Percentiles rank a stretch among this genome's conserved stretches.
Conservation (phyloP, 2,797 vertebrate species). For the Jordanella pulchra region DNA sequence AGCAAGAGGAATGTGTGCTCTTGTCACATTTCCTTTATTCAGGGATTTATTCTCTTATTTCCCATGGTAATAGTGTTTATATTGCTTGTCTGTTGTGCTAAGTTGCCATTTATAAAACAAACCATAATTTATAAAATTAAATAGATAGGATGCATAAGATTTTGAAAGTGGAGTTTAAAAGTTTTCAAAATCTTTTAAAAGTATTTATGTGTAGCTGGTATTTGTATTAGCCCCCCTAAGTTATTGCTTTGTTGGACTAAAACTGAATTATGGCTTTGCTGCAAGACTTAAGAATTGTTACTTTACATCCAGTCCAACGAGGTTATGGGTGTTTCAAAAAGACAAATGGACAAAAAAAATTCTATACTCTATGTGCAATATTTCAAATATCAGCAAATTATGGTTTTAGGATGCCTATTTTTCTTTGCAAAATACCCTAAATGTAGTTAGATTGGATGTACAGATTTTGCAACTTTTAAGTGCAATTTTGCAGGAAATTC, state of each 20-base stretch:
- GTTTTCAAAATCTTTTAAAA: background rate
- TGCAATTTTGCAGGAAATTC: too few species aligned
- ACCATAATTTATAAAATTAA: constrained; percentile 3
- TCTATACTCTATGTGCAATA: too few species aligned
- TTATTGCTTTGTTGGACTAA: background rate
- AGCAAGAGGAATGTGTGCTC: constrained; percentile 75
- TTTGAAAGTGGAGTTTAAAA: background rate
- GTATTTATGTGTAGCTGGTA: background rate
- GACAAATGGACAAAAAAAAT: too few species aligned
- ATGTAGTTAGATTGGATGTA: too few species aligned
- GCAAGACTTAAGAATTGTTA: background rate
- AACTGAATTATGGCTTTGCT: background rate
- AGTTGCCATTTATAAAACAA: constrained; percentile 20
- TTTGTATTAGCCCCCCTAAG: background rate
- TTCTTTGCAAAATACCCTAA: background rate
- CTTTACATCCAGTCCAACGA: too few species aligned
- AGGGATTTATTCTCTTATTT: constrained; percentile 50
- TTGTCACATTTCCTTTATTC: constrained; percentile 67
- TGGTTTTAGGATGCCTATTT: too few species aligned
- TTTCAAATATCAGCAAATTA: too few species aligned
- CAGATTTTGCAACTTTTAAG: too few species aligned
- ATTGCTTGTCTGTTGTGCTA: constrained; percentile 30
- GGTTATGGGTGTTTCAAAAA: too few species aligned
- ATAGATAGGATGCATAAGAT: background rate
- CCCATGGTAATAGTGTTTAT: constrained; percentile 44